Evolutionary conservation across 2,888 invertebrate genomes (phyloP), one percentile per base, ranked within the genome.

Genomic region (Leptopilina myrica): DNA sequence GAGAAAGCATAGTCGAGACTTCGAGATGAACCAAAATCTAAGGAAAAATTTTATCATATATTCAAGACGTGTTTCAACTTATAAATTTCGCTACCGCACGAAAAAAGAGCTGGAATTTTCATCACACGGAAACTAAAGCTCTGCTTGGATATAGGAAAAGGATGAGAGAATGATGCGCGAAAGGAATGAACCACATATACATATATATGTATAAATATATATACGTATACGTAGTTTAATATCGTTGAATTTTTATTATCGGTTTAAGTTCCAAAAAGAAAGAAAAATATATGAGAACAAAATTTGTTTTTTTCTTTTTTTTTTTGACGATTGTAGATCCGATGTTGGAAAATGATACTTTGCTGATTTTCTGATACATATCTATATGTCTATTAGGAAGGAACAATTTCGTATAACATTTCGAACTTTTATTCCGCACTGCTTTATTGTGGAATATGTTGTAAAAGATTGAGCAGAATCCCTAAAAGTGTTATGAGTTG

Each of bases 1-100:
- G 53, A 73, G 53, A n/a, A 53, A 73, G 73, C 53, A 43, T 8
- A 73, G 33, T 9, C 33, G 66, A 26, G 65, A 77, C 66, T 77
- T 66, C 53, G 40, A 53, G 66, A 77, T 53, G 53, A 66, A 77
- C 66, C 65, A 20, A 82, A 82, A 83, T 82, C 85, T 90, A 89
- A 87, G 86, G 88, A 88, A 89, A 90, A 90, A 88, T 90, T 90
- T 90, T 87, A 90, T 90, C 88, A 87, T 89, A 88, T 90, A 90
- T 90, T 90, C 90, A 86, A 86, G 86, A 89, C 90, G 89, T 89
- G 90, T 88, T 86, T 86, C 87, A 87, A 89, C 87, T 90, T 82
- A 83, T 83, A 85, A 89, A 87, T 87, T 79, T 73, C 53, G 64
- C 64, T 56, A 20, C 53, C 12, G 9, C 14, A 3, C 8, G 7